Conservation (phyloP, 2,888 invertebrate species). For the Diarsia brunnea region DNA sequence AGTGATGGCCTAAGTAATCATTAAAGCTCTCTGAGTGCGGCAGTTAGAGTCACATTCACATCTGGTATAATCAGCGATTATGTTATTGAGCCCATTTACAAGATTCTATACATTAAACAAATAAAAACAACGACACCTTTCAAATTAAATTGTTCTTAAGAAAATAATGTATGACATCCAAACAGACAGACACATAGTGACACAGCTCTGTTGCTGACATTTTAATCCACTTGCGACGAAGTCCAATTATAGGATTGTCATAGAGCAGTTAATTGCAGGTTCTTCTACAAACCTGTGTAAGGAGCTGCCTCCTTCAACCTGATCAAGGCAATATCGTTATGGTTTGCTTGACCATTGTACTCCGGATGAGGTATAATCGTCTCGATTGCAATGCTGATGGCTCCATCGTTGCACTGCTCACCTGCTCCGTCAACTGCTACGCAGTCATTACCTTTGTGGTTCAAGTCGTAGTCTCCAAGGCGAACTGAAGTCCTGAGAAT, state of each 20-base stretch:
- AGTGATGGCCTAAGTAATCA: too few species aligned
- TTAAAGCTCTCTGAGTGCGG: too few species aligned
- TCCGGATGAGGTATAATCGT: slow-evolving; percentile 37
- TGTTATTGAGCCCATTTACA: too few species aligned
- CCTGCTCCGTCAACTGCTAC: not conserved
- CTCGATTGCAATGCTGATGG: slow-evolving; percentile 47
- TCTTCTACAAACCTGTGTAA: slow-evolving; percentile 47
- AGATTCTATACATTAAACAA: not conserved
- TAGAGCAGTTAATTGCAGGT: not conserved
- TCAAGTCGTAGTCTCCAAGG: slow-evolving; percentile 37
- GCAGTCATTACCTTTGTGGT: slow-evolving; percentile 45
- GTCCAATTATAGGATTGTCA: not conserved
- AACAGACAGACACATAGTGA: not conserved
- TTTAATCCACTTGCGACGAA: not conserved
- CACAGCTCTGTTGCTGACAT: too few species aligned
- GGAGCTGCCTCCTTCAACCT: slow-evolving; percentile 42
- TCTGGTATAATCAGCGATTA: not conserved
- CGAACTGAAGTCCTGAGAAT: slow-evolving; percentile 16
- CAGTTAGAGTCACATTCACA: not conserved
- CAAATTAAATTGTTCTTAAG: not conserved
- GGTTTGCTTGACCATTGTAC: slow-evolving; percentile 2
- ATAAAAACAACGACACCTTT: not conserved
- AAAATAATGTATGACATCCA: not conserved
- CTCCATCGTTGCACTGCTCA: slow-evolving; percentile 33
- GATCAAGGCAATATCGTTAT: slow-evolving; percentile 53